A percentile compares a stretch with the other conserved stretches of the same genome.
Evolutionary conservation across 1,140 invertebrate genomes (phyloP).

Genomic region (Aphelenchoides besseyi): DNA sequence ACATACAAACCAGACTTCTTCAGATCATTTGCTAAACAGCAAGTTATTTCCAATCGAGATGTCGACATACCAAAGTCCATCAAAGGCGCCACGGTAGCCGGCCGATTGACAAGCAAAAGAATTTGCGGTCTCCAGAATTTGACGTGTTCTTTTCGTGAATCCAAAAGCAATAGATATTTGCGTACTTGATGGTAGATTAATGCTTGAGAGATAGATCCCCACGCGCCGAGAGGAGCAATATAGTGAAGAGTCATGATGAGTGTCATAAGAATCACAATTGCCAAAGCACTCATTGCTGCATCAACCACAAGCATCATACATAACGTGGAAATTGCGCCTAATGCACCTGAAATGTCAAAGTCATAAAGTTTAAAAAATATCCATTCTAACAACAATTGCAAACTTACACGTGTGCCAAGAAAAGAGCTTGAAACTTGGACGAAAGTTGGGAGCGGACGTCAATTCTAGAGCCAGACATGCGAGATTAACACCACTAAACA

Average conservation of each 20-base stretch:
- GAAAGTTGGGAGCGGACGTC: slow-evolving; percentile 91
- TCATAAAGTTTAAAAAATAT: slow-evolving; percentile 67
- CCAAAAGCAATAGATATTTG: slow-evolving; percentile 90
- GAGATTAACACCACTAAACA: slow-evolving; percentile 90
- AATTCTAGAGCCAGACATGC: slow-evolving; percentile 87
- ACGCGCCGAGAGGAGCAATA: slow-evolving; percentile 76
- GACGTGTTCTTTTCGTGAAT: slow-evolving; percentile 92
- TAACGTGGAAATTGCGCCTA: slow-evolving; percentile 80
- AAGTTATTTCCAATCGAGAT: no score
- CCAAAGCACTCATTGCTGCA: slow-evolving; percentile 79
- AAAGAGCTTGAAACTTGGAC: slow-evolving; percentile 93
- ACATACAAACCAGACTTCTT: slow-evolving; percentile 82
- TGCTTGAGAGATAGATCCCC: slow-evolving; percentile 97
- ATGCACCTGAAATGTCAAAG: no score
- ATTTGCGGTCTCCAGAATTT: slow-evolving; percentile 95
- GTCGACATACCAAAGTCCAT: slow-evolving; percentile 74
- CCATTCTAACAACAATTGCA: slow-evolving; percentile 82
- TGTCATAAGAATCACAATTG: slow-evolving; percentile 72
- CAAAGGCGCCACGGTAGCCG: slow-evolving; percentile 80
- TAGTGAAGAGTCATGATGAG: slow-evolving; percentile 62
- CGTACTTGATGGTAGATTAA: slow-evolving; percentile 97
- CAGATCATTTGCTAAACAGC: slow-evolving; percentile 80
- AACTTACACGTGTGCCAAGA: slow-evolving; percentile 85
- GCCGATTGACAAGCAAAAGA: slow-evolving; percentile 83
- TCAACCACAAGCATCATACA: slow-evolving; percentile 95